Conservation (phyloP, 2,888 invertebrate species). For the Cyclophora punctaria region DNA sequence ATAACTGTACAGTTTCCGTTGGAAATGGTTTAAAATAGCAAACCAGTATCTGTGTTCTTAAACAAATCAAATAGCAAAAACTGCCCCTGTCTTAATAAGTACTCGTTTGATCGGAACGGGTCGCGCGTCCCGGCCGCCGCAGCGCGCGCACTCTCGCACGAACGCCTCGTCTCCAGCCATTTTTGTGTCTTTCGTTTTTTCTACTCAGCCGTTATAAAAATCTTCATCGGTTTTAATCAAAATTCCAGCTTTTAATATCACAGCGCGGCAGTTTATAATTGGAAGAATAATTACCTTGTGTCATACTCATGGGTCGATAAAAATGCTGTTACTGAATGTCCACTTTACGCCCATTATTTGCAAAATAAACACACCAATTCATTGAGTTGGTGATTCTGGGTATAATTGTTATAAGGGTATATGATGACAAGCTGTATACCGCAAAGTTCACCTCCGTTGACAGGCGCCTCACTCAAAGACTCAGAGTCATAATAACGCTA, state of each 20-base stretch:
- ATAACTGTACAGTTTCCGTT: constrained; percentile 73
- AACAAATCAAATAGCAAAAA: constrained; percentile 74
- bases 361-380: not conserved
- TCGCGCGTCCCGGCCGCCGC: constrained; percentile 39
- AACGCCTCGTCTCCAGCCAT: constrained; percentile 54
- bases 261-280: constrained; percentile 52
- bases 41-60: constrained; percentile 70
- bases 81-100: constrained; percentile 72
- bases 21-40: constrained; percentile 69
- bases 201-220: constrained; percentile 58
- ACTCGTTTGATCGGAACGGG: constrained; percentile 56
- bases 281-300: constrained; percentile 55
- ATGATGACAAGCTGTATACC: no score
- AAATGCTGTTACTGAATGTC: constrained; percentile 33
- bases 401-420: no score
- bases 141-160: constrained; percentile 23
- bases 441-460: no score
- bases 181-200: constrained; percentile 59
- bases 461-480: no score
- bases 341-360: constrained; percentile 28
- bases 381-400: no score
- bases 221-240: constrained; percentile 65
- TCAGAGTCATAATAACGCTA: no score
- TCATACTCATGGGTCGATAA: constrained; percentile 39
- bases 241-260: constrained; percentile 64